Conservation (phyloP, 2,888 invertebrate species). For the Cantharis nigra region DNA sequence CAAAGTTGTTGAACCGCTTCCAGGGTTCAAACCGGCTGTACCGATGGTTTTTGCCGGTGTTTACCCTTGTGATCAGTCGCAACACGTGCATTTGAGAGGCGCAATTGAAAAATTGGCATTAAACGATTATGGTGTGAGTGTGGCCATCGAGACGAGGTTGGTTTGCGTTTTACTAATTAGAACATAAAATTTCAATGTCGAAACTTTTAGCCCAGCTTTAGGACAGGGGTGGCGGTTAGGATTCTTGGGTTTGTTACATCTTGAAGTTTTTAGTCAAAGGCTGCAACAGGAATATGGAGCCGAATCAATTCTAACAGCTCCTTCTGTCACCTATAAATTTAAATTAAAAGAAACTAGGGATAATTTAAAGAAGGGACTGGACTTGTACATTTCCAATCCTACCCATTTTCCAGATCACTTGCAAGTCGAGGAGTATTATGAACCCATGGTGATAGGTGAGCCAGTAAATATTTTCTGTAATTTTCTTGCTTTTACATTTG, state of each 20-base stretch:
- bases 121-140: constrained; percentile 92
- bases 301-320: constrained; percentile 81
- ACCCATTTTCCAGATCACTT: constrained; percentile 68
- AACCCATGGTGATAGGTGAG: constrained; percentile 82
- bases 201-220: constrained; percentile 72
- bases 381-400: constrained; percentile 75
- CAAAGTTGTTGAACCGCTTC: constrained; percentile 61
- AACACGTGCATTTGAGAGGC: constrained; percentile 71
- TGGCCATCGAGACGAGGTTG: constrained; percentile 80
- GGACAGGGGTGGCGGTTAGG: constrained; percentile 90
- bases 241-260: constrained; percentile 82
- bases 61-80: constrained; percentile 90
- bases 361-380: constrained; percentile 65
- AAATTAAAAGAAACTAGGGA: constrained; percentile 75
- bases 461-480: too few species aligned
- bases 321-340: constrained; percentile 84
- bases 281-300: constrained; percentile 83
- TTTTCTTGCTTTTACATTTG: too few species aligned
- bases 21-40: constrained; percentile 69
- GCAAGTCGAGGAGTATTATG: constrained; percentile 76
- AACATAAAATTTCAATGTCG: constrained; percentile 2
- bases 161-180: neutral
- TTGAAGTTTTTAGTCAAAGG: constrained; percentile 88
- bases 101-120: constrained; percentile 91
- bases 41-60: constrained; percentile 89